phyloP scores from a whole-genome alignment of 2,113 vertebrate genomes.

The Promerops cafer region DNA sequence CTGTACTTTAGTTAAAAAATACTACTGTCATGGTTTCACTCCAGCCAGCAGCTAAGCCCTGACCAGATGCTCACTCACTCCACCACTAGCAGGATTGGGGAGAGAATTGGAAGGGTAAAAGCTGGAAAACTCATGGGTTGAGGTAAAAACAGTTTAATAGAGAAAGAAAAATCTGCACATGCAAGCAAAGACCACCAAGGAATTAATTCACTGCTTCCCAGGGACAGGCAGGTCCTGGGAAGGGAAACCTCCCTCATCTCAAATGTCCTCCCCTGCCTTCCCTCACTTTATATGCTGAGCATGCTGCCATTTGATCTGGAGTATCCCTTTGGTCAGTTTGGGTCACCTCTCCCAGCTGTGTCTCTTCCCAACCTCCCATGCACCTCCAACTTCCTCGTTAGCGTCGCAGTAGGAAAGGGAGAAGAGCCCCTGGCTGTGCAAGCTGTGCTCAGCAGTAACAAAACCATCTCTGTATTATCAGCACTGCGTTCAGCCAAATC shows the following conservation, averaged over 20 bases:
- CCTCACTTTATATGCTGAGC: not conserved
- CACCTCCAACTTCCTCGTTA: not conserved
- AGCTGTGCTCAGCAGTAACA: not conserved
- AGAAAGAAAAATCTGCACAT: not conserved
- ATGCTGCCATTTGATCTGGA: not conserved
- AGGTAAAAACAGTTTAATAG: not conserved
- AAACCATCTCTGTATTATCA: not conserved
- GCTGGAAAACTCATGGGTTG: not conserved
- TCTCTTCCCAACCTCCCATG: not conserved
- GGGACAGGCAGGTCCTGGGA: not conserved
- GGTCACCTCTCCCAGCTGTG: not conserved
- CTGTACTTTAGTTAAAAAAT: not conserved
- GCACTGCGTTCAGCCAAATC: not conserved
- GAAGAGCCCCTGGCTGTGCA: not conserved
- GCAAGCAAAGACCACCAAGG: not conserved
- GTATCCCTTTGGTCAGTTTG: not conserved
- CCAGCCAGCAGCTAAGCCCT: not conserved
- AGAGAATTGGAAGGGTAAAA: not conserved
- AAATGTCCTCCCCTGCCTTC: not conserved
- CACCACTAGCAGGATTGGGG: not conserved
- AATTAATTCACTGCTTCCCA: not conserved
- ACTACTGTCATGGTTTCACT: not conserved
- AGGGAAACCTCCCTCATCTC: not conserved
- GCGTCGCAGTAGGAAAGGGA: accelerated
- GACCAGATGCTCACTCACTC: not conserved